phyloP scores from a whole-genome alignment of 2,113 vertebrate genomes.

The Pontoporia blainvillei region DNA sequence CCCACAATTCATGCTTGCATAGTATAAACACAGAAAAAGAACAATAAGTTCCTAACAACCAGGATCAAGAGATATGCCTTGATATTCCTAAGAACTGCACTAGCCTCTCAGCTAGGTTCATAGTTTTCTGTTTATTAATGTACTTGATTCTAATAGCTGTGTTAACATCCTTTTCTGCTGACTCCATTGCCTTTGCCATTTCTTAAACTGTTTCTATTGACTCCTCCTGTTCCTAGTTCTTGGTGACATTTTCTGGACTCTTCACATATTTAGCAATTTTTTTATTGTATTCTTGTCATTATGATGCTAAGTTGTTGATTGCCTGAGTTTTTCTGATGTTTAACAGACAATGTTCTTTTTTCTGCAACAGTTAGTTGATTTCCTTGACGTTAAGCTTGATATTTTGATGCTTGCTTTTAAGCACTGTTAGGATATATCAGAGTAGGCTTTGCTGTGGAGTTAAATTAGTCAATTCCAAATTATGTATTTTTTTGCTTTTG shows the following conservation, averaged over 20 bases:
- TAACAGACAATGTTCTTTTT: background rate
- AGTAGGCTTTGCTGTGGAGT: background rate
- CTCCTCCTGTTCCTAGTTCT: background rate
- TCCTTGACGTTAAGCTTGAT: background rate
- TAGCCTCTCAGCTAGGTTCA: background rate
- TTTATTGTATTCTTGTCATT: background rate
- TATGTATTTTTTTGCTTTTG: background rate
- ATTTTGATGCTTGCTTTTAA: background rate
- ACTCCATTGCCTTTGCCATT: background rate
- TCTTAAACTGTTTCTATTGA: background rate
- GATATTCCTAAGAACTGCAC: accelerated
- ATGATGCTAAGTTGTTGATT: background rate
- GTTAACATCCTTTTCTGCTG: background rate
- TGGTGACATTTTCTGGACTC: background rate
- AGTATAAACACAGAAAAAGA: background rate
- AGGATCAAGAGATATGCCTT: background rate
- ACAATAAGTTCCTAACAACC: background rate
- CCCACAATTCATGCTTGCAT: background rate
- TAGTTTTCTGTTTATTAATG: background rate
- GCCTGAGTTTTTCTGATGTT: background rate
- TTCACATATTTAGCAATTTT: background rate
- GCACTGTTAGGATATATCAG: background rate
- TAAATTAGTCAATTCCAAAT: background rate
- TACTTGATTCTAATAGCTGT: background rate
- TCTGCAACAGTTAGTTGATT: background rate